Percentiles rank a stretch among this genome's conserved stretches.
Evolutionary conservation across 2,888 invertebrate genomes (phyloP).

Genomic region (Syrista parreyssii): DNA sequence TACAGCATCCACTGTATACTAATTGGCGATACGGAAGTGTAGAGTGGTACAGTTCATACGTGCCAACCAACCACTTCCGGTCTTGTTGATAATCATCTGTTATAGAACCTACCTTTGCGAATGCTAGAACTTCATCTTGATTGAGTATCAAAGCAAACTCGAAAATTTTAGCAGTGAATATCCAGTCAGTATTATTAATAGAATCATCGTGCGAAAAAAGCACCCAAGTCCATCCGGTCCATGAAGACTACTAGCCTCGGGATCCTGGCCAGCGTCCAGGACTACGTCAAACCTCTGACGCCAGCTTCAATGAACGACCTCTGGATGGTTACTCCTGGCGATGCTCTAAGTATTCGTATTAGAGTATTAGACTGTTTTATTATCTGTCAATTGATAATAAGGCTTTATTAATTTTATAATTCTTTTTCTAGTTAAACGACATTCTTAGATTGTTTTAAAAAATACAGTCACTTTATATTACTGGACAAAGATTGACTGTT

Average conservation of each 20-base stretch:
- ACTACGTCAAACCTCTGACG: conserved; percentile 58
- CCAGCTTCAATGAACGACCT: conserved; percentile 58
- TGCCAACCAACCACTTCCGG: neutral
- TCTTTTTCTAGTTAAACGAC: neutral
- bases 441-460: neutral
- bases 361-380: neutral
- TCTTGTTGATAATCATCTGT: neutral
- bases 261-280: conserved; percentile 45
- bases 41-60: neutral
- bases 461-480: neutral
- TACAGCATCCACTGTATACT: neutral
- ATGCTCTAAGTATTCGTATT: neutral
- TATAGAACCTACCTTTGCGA: neutral
- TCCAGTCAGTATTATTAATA: neutral
- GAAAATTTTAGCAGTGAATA: neutral
- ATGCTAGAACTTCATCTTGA: neutral
- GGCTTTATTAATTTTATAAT: neutral
- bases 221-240: neutral
- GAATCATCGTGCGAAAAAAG: neutral
- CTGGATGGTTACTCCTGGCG: neutral
- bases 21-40: neutral
- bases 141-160: neutral
- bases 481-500: neutral
- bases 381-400: neutral
- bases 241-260: neutral